Evolutionary conservation across 2,888 invertebrate species (phyloP).

Genomic region (Pseudococcus longispinus): DNA sequence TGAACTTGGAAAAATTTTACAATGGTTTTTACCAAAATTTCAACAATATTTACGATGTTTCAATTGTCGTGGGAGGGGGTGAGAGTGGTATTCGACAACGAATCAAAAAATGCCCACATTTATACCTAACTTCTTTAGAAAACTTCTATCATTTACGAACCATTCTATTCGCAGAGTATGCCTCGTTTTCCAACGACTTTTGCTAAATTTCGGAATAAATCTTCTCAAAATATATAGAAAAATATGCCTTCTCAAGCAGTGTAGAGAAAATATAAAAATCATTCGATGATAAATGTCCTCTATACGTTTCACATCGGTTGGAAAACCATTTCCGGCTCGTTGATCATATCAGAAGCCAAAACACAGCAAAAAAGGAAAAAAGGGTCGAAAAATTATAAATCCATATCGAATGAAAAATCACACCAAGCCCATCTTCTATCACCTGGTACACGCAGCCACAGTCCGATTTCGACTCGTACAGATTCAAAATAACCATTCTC

Average conservation of each 20-base stretch:
- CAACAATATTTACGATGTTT: too few species aligned
- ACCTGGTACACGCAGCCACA: neutral
- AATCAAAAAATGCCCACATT: too few species aligned
- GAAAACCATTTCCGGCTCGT: neutral
- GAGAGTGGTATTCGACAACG: too few species aligned
- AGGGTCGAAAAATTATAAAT: neutral
- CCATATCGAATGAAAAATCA: slow-evolving; percentile 5
- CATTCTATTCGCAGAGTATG: too few species aligned
- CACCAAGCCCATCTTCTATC: neutral
- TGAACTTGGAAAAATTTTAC: too few species aligned
- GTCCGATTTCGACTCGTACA: neutral
- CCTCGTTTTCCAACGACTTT: too few species aligned
- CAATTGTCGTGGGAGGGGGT: too few species aligned
- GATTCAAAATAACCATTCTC: neutral
- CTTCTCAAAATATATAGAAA: neutral
- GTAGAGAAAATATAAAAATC: slow-evolving; percentile 1
- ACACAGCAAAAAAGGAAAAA: neutral
- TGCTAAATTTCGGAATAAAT: neutral
- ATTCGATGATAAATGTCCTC: slow-evolving; percentile 4
- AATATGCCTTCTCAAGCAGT: neutral
- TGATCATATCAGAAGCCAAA: neutral
- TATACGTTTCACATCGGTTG: neutral
- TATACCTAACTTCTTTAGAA: too few species aligned
- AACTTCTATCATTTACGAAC: too few species aligned
- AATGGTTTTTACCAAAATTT: too few species aligned